These are phyloP conservation scores for Fragum fragum DNA, from an alignment of 2,888 invertebrate genomes.

Conservation along the genomic window DNA sequence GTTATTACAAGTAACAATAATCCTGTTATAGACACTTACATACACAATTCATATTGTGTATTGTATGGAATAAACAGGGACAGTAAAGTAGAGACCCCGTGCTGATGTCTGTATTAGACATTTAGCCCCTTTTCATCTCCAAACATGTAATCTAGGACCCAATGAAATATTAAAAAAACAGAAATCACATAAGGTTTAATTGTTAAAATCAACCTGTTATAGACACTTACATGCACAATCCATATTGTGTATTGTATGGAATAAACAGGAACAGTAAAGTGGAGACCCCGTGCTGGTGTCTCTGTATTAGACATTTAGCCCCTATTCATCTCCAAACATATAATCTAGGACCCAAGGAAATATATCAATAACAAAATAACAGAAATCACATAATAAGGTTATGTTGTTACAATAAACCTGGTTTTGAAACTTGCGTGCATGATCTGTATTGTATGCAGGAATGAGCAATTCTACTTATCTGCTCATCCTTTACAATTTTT, in stretches of 20 bases:
- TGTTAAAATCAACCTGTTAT: conserved; percentile 12
- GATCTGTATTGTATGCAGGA: too few species aligned
- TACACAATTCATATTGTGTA: neutral
- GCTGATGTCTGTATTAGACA: conserved; percentile 13
- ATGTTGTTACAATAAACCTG: too few species aligned
- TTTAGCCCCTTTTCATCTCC: conserved; percentile 5
- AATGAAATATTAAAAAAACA: too few species aligned
- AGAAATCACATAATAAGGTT: too few species aligned
- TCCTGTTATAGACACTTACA: conserved; percentile 23
- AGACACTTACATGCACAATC: conserved; percentile 32
- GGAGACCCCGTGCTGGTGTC: conserved; percentile 24
- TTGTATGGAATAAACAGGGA: conserved; percentile 17
- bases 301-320: neutral
- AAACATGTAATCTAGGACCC: neutral
- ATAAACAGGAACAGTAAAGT: conserved; percentile 20
- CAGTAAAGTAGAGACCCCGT: conserved; percentile 17
- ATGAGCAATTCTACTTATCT: too few species aligned
- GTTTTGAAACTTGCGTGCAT: too few species aligned
- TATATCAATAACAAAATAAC: too few species aligned
- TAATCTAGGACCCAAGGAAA: neutral
- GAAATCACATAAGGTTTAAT: too few species aligned
- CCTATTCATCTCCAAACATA: conserved; percentile 5
- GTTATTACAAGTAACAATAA: too few species aligned
- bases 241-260: neutral
- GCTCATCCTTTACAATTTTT: too few species aligned